phyloP scores from a whole-genome alignment of 2,113 vertebrate species.

The Penelope pileata region DNA sequence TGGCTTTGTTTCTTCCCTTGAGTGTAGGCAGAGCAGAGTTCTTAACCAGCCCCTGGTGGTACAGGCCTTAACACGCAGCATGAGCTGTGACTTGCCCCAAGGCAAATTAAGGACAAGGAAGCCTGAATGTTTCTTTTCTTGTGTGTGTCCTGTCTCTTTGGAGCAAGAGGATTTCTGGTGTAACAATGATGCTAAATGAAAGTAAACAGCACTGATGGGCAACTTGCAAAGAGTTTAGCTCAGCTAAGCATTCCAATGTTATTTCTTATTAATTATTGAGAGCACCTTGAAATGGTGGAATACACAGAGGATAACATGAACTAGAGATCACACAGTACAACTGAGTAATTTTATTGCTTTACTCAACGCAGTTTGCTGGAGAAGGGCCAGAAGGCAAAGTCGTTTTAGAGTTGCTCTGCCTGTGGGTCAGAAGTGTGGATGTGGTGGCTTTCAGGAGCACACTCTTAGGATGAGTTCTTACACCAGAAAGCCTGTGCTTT shows the following conservation, averaged over 20 bases:
- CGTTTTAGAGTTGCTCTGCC: background rate
- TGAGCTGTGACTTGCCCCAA: background rate
- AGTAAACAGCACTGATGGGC: background rate
- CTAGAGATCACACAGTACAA: background rate
- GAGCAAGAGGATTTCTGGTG: background rate
- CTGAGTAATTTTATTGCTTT: background rate
- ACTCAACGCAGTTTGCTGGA: background rate
- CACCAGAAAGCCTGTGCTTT: background rate
- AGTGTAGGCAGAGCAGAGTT: background rate
- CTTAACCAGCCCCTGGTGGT: rapidly evolving
- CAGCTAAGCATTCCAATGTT: background rate
- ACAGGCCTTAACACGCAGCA: background rate
- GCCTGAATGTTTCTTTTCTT: background rate
- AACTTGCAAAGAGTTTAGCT: background rate
- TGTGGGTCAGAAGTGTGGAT: background rate
- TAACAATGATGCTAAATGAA: background rate
- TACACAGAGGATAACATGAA: background rate
- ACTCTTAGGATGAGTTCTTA: background rate
- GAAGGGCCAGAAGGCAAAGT: background rate
- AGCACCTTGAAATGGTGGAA: background rate
- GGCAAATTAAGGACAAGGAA: background rate
- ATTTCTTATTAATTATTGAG: conserved; percentile 27
- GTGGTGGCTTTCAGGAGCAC: background rate
- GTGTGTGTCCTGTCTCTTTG: background rate
- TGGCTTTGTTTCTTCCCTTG: background rate